Conservation (phyloP, 2,888 invertebrate genomes). For the Sialis fuliginosa region DNA sequence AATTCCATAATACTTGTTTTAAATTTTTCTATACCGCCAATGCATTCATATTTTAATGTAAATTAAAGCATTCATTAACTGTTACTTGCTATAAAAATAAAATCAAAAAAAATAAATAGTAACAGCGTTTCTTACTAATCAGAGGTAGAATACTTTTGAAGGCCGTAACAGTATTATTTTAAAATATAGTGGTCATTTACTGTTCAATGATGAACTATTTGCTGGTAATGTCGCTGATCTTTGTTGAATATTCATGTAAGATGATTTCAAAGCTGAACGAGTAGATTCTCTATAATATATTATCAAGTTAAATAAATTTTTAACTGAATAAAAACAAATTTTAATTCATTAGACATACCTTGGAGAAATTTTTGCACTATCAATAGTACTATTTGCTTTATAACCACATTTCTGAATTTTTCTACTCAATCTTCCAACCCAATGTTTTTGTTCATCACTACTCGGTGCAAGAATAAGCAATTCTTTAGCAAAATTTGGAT, state of each 20-base stretch:
- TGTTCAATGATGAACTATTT: conserved; percentile 53
- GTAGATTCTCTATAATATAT: conserved; percentile 50
- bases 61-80: no score
- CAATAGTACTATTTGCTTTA: conserved; percentile 56
- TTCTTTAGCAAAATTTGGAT: conserved; percentile 86
- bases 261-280: conserved; percentile 53
- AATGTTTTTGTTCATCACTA: conserved; percentile 76
- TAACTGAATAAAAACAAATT: background rate
- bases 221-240: conserved; percentile 78
- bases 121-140: no score
- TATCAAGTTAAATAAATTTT: background rate
- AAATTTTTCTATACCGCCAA: no score
- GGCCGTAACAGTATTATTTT: background rate
- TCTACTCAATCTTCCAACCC: conserved; percentile 81
- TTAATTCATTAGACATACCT: conserved; percentile 35
- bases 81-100: no score
- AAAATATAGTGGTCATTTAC: conserved; percentile 22
- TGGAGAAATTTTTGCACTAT: conserved; percentile 56
- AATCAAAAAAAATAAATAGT: no score
- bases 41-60: no score
- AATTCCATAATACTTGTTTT: no score
- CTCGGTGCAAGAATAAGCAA: conserved; percentile 74
- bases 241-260: conserved; percentile 52
- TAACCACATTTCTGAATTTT: conserved; percentile 88
- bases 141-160: no score